Evolutionary conservation across 2,888 invertebrate genomes (phyloP).

Genomic region (Himalopsyche japonica): DNA sequence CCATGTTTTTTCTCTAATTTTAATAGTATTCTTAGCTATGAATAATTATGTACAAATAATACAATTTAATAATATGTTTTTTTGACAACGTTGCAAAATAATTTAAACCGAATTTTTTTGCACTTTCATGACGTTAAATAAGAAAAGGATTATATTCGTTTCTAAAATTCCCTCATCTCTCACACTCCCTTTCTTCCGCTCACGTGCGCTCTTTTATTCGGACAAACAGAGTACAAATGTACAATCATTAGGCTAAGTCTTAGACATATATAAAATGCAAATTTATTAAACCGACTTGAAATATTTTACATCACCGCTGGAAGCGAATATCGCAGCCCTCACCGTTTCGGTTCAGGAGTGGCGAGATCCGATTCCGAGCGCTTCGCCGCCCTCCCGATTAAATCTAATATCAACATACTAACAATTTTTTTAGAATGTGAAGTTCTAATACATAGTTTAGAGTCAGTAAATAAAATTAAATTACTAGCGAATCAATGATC

Average conservation of each 20-base stretch:
- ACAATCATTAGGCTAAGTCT: conserved; percentile 24
- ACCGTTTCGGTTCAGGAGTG: conserved; percentile 52
- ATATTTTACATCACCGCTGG: conserved; percentile 43
- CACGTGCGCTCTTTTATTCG: background rate
- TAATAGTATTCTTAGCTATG: conserved; percentile 65
- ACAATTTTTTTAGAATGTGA: conserved; percentile 37
- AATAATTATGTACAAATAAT: conserved; percentile 67
- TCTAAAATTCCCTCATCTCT: conserved; percentile 45
- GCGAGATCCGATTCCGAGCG: conserved; percentile 52
- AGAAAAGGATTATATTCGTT: conserved; percentile 59
- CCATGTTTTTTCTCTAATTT: conserved; percentile 63
- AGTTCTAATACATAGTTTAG: conserved; percentile 32
- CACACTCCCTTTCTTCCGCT: background rate
- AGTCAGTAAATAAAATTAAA: conserved; percentile 38
- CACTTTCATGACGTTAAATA: conserved; percentile 55
- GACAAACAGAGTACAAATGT: conserved; percentile 13
- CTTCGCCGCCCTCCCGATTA: conserved; percentile 22
- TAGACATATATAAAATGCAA: conserved; percentile 37
- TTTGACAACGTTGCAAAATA: conserved; percentile 62
- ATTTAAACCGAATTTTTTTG: conserved; percentile 57
- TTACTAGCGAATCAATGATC: conserved; percentile 38
- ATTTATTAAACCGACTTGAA: conserved; percentile 56
- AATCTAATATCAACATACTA: conserved; percentile 38
- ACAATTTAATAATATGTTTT: conserved; percentile 62
- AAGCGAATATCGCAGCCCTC: conserved; percentile 16